A percentile compares a stretch with the other conserved stretches of the same genome.
phyloP scores from a whole-genome alignment of 2,113 vertebrate species.

The Bubo bubo region DNA sequence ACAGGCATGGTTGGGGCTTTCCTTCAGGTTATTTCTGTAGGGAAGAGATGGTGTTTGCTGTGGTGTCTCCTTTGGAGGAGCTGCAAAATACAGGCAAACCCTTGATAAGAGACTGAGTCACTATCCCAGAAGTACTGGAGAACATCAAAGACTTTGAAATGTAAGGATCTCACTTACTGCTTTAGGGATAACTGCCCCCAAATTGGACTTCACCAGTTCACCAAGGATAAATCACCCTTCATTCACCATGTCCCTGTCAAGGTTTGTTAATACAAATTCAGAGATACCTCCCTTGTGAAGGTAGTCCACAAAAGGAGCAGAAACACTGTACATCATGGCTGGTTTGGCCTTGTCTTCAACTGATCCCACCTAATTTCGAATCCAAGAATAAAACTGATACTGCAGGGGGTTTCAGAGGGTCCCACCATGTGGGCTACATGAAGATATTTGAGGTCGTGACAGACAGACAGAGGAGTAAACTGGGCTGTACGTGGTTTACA shows the following conservation, averaged over 20 bases:
- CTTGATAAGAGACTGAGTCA: background rate
- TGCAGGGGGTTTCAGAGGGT: background rate
- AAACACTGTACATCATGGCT: background rate
- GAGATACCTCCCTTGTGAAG: background rate
- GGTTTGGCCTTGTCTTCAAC: background rate
- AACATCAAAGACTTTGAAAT: background rate
- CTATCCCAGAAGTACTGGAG: background rate
- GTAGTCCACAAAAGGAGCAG: background rate
- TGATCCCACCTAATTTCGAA: background rate
- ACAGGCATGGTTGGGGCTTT: background rate
- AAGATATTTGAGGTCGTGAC: background rate
- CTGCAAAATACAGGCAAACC: background rate
- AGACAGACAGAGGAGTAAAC: background rate
- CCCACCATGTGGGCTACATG: background rate
- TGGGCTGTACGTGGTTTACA: background rate
- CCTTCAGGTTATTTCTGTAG: background rate
- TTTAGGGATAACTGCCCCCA: background rate
- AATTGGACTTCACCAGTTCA: background rate
- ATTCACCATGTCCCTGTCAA: background rate
- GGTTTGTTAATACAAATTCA: background rate
- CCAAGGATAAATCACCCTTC: background rate
- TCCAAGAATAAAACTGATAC: background rate
- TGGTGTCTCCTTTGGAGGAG: background rate
- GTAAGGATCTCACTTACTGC: background rate
- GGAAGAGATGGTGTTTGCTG: background rate